Base-by-base conservation (phyloP, 2,113 vertebrate species). In the Cichladusa arquata region DNA sequence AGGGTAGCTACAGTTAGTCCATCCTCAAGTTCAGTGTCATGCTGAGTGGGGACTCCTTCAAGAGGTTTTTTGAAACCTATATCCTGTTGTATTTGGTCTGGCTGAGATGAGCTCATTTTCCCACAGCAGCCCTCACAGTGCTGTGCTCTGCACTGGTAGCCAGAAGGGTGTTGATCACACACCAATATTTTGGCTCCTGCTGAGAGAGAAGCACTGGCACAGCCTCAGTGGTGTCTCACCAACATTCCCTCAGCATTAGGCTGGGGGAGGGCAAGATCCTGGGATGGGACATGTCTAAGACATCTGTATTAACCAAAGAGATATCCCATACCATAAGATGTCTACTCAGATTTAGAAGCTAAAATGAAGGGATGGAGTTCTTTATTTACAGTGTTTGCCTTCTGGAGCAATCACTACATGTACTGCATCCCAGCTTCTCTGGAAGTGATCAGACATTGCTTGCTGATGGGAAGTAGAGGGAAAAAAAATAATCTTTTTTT, bases 71-170 rank as follows among this genome's bases (percentile, higher is more conserved):
- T 58, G 14, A 12, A 42, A 6, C 34, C 14, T 28, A 1, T n/a
- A 19, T 31, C 12, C 40, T 56, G 25, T 18, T 48, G 4, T 31
- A 7, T 8, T 67, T 5, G 11, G 14, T 28, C 25, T 61, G 56
- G 14, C 54, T 69, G 29, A 29, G 26, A 19, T 0, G 1, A 74
- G 25, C 15, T 61, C 14, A 23, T 69, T 40, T 51, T 17, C 18
- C n/a, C 22, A 4, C 12, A 48, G 40, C 47, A 47, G 20, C 29
- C 20, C 9, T 47, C 0, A 0, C 40, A 34, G 17, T 19, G 20
- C 47, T 82, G 25, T 54, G 54, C 25, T 47, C 34, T 54, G 25
- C 8, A 4, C 0, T 34, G 47, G 40, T 22, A 42, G 31, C 18
- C 4, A 7, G 40, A 67, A 69, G 11, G 47, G 5, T 47, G 47